phyloP scores from a whole-genome alignment of 2,797 vertebrate genomes.

The Helarctos malayanus region DNA sequence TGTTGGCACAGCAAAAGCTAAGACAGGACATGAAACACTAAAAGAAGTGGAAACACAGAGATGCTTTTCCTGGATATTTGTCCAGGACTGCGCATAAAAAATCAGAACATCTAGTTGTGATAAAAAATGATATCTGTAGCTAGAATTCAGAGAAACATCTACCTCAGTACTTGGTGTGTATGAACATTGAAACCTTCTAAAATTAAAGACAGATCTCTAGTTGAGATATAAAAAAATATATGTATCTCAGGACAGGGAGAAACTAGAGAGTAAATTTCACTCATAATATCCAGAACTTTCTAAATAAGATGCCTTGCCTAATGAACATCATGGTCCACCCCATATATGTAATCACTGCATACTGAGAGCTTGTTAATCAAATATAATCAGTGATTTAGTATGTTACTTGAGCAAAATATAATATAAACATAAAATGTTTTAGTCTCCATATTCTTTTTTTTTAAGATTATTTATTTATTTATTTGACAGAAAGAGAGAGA shows the following conservation, averaged over 20 bases:
- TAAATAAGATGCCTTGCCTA: not conserved
- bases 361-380: not conserved
- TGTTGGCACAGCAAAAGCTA: not conserved
- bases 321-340: not conserved
- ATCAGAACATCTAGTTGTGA: not conserved
- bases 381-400: not conserved
- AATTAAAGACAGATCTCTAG: not conserved
- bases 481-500: too few relatives aligned
- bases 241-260: not conserved
- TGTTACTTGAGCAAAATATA: not conserved
- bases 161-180: not conserved
- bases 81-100: too few relatives aligned
- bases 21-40: not conserved
- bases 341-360: not conserved
- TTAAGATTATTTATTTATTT: too few relatives aligned
- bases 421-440: not conserved
- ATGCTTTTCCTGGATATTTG: not conserved
- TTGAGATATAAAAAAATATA: not conserved
- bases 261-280: not conserved
- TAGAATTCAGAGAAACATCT: not conserved
- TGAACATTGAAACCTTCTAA: not conserved
- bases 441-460: not conserved
- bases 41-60: not conserved
- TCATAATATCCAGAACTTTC: not conserved
- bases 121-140: not conserved